Percentiles rank a stretch among this genome's conserved stretches.
Evolutionary conservation across 2,888 invertebrate species (phyloP).

Genomic region (Ormyrus labotus): DNA sequence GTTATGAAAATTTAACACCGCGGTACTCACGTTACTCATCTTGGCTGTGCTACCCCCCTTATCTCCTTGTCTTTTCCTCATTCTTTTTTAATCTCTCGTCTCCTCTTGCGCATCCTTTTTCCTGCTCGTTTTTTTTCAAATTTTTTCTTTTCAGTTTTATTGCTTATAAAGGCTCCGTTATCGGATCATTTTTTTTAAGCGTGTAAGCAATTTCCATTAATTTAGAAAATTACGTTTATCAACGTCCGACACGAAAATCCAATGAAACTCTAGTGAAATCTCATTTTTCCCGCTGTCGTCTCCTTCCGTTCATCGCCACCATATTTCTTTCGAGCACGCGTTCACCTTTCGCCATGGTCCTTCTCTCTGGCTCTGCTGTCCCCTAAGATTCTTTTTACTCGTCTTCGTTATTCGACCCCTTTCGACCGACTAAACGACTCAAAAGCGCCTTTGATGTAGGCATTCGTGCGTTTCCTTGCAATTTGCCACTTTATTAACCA

Average conservation of each 20-base stretch:
- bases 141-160: too few species aligned
- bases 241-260: too few species aligned
- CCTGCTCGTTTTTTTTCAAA: too few species aligned
- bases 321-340: too few species aligned
- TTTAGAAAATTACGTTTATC: too few species aligned
- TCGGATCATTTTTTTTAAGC: too few species aligned
- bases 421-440: conserved; percentile 57
- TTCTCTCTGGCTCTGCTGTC: conserved; percentile 26
- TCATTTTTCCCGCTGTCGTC: too few species aligned
- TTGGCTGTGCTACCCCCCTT: conserved; percentile 39
- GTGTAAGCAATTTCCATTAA: too few species aligned
- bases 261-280: too few species aligned
- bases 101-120: conserved; percentile 5
- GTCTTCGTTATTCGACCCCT: conserved; percentile 42
- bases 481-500: conserved; percentile 60
- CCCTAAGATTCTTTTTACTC: conserved; percentile 12
- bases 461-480: conserved; percentile 56
- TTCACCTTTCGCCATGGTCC: neutral
- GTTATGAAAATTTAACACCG: conserved; percentile 70
- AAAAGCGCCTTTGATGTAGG: conserved; percentile 60
- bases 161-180: too few species aligned
- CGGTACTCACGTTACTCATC: conserved; percentile 61
- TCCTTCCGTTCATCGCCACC: too few species aligned
- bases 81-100: conserved; percentile 38
- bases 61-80: conserved; percentile 13